Base-by-base conservation (phyloP, 2,113 vertebrate genomes). In the Epinephelus cyanopodus region DNA sequence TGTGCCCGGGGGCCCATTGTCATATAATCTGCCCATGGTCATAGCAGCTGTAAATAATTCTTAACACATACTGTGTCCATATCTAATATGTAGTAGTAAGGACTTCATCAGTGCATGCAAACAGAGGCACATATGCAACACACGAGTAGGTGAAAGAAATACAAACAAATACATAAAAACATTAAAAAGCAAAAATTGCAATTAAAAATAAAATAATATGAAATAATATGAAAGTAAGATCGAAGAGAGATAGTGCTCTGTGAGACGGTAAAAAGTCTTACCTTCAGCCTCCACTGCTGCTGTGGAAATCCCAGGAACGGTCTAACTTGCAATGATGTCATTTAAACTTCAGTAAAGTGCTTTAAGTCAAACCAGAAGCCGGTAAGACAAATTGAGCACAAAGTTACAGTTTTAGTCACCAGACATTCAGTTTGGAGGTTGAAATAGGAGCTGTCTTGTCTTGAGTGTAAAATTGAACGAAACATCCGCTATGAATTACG, bases 391-490 rank as follows among this genome's bases (percentile, higher is more conserved):
- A 63, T 63, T 23, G 11, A 17, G n/a, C 13, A 56, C 37, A 76
- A 6, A 45, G 9, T 57, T 6, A n/a, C 39, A 42, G 19, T 23
- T 66, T 3, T 47, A 45, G 23, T 77, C 25, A 48, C 1, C n/a
- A 66, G 53, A 58, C 25, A 21, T 64, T 18, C 25, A 37, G 18
- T 18, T 54, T 2, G 33, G 18, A 57, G 6, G 18, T 50, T 61
- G 70, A 13, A 76, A 65, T 27, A 65, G 12, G 4, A 56, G 50
- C n/a, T 27, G n/a, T 64, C n/a, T 42, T 64, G 29, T 64, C 21
- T 42, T 21, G 6, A 64, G 60, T 39, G n/a, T 52, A 52, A 64
- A 29, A 42, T 19, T 54, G 1, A 74, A 27, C 47, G 6, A 52
- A 63, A 52, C 58, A 48, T 15, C 2, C 52, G 47, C 9, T 15